These are phyloP conservation scores for Protonemura montana DNA, from an alignment of 2,888 invertebrate genomes.

Conservation along the genomic window DNA sequence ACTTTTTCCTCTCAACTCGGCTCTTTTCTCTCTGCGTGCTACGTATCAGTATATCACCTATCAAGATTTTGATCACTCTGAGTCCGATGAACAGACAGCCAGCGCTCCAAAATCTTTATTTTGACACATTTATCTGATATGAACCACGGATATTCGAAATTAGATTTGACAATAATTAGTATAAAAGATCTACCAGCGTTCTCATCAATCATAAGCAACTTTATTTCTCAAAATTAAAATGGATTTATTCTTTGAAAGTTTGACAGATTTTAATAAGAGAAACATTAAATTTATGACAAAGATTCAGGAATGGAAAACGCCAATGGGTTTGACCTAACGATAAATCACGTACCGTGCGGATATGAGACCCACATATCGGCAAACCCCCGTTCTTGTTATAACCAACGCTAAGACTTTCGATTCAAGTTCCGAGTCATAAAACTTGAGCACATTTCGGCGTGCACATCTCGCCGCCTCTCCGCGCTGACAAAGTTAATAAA, in stretches of 20 bases:
- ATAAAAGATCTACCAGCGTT: no score
- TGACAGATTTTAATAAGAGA: background rate
- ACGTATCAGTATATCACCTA: conserved; percentile 7
- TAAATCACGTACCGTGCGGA: background rate
- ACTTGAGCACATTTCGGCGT: background rate
- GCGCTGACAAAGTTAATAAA: background rate
- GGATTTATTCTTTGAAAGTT: background rate
- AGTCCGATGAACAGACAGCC: background rate
- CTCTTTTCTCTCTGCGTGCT: background rate
- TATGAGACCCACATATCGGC: background rate
- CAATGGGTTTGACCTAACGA: background rate
- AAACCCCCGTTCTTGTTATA: background rate
- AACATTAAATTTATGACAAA: background rate
- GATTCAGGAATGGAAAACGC: background rate
- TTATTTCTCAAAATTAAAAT: no score
- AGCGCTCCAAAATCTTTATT: background rate
- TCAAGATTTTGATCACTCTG: background rate
- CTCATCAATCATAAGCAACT: no score
- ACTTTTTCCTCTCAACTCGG: background rate
- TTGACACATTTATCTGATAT: background rate
- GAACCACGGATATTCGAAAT: background rate
- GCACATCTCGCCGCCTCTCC: no score
- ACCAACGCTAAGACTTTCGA: background rate
- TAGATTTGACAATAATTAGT: no score
- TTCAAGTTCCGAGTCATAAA: background rate